A percentile compares a stretch with the other conserved stretches of the same genome.
Evolutionary conservation across 2,113 vertebrate genomes (phyloP).

Genomic region (Dasyurus viverrinus): DNA sequence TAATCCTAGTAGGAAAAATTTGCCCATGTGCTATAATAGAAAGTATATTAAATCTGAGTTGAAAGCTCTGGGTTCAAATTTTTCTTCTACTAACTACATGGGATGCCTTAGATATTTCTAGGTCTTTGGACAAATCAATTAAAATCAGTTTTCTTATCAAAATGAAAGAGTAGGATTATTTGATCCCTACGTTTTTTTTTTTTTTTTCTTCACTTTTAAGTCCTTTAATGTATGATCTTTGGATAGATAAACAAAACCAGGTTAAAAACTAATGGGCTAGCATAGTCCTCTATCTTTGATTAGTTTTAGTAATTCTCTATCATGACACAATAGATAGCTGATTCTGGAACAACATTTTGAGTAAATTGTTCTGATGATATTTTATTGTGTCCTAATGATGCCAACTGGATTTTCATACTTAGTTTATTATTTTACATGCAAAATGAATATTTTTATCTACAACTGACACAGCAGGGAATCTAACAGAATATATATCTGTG

Average conservation of each 20-base stretch:
- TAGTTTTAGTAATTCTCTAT: constrained; percentile 33
- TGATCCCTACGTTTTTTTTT: background rate
- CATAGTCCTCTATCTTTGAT: constrained; percentile 10
- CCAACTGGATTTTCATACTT: constrained; percentile 37
- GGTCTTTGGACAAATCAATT: background rate
- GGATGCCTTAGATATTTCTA: background rate
- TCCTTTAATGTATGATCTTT: background rate
- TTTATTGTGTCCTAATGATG: constrained; percentile 35
- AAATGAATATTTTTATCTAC: constrained; percentile 55
- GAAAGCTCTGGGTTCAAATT: background rate
- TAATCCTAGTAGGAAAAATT: background rate
- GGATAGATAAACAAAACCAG: background rate
- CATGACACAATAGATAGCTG: constrained; percentile 49
- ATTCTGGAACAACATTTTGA: constrained; percentile 32
- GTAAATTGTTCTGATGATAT: constrained; percentile 11
- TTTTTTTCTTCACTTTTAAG: background rate
- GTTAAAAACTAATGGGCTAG: background rate
- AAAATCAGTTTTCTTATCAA: background rate
- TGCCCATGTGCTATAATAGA: background rate
- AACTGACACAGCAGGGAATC: constrained; percentile 52
- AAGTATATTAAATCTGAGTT: background rate
- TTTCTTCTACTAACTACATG: background rate
- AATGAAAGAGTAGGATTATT: background rate
- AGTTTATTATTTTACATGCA: constrained; percentile 20
- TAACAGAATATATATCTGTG: constrained; percentile 29